Evolutionary conservation across 1,140 invertebrate species (phyloP), one percentile per base, ranked within the genome.

Genomic region (Meloidogyne chitwoodi): DNA sequence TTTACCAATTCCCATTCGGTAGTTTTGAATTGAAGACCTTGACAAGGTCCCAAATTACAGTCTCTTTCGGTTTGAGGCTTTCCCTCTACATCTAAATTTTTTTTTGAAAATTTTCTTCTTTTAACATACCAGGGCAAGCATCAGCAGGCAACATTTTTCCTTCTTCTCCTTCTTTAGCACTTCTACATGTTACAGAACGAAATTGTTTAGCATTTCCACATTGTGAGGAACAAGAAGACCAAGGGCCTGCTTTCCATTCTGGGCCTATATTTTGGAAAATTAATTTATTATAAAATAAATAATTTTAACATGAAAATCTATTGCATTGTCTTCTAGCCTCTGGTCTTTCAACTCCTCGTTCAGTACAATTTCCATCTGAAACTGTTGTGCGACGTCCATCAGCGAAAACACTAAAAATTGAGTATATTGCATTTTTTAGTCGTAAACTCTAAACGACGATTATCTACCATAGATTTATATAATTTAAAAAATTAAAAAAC

Each of bases 1-100:
- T 91, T 92, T 90, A 95, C 94, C 74, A 93, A 93, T 83, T 91
- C 91, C 94, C 94, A 97, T 29, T 92, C 91, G 8, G 93, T 92
- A 0, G 91, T 90, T 38, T 95, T 90, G 93, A 94, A 96, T 87
- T 96, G 94, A 19, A 95, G 91, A 14, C 94, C 94, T 70, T 93
- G 93, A 84, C 94, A 96, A 8, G 94, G 93, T 63, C 92, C 90
- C 38, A 93, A 79, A 76, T 92, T 90, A 86, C 94, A 96, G 56
- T 88, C 68, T 83, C 91, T 90, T 79, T 92, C 91, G 8, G 85
- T 88, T 19, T 91, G 90, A 0, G 94, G 93, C 83, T 92, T 92
- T 44, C 84, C 81, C 56, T 91, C 90, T n/a, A n/a, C 19, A 14
- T 56, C 48, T 56, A 6, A 56, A 56, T n/a, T 44, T 16, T 2